These are phyloP conservation scores for Melanotaenia boesemani DNA, from an alignment of 2,797 vertebrate species.

Conservation along the genomic window DNA sequence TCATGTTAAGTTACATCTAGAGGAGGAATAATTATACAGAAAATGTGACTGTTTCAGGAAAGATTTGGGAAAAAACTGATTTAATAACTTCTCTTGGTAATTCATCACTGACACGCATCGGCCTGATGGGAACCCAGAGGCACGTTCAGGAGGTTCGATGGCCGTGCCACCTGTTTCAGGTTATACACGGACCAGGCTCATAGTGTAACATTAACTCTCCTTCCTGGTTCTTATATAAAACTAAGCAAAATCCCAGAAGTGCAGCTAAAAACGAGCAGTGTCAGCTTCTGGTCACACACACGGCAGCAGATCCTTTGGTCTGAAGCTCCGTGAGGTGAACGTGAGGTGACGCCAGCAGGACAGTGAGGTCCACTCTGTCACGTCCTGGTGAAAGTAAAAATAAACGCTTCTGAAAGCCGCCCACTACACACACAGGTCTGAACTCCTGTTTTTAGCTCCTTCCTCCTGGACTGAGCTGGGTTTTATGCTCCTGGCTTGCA, in stretches of 20 bases:
- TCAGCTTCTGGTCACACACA: too few species aligned
- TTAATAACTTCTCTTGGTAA: constrained; percentile 14
- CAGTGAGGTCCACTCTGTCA: too few species aligned
- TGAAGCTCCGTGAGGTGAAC: constrained; percentile 35
- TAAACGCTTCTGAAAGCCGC: too few species aligned
- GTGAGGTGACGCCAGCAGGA: too few species aligned
- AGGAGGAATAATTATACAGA: constrained; percentile 4
- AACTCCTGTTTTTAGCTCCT: too few species aligned
- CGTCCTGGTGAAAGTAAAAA: too few species aligned
- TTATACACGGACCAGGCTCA: constrained; percentile 72
- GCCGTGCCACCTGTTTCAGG: constrained; percentile 78
- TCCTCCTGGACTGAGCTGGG: too few species aligned
- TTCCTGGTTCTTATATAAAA: constrained; percentile 83
- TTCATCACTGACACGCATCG: constrained; percentile 40
- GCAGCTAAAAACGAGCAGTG: constrained; percentile 77
- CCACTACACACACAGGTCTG: too few species aligned
- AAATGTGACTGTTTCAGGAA: background rate
- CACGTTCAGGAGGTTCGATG: constrained; percentile 29
- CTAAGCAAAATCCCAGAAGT: constrained; percentile 79
- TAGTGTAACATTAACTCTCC: constrained; percentile 82
- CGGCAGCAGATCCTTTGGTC: constrained; percentile 53
- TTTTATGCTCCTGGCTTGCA: too few species aligned
- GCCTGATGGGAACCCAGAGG: constrained; percentile 32
- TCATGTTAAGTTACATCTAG: background rate
- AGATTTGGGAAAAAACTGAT: too few species aligned